A percentile compares a stretch with the other conserved stretches of the same genome.
phyloP scores from a whole-genome alignment of 2,888 invertebrate species.

The Metallyticus violacea region DNA sequence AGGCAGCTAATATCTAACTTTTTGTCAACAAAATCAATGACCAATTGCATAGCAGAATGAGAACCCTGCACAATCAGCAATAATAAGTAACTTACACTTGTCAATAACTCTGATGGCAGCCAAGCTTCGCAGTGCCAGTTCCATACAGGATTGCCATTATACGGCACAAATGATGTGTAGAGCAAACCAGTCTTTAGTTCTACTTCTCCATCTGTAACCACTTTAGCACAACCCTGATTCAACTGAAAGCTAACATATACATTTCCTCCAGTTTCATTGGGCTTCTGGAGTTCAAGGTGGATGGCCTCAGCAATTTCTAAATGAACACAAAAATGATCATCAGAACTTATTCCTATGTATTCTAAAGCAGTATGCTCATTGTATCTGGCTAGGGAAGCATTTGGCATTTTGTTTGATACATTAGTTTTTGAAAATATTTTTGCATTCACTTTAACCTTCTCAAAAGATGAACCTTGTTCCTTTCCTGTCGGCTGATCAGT shows the following conservation, averaged over 20 bases:
- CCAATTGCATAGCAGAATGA: no score
- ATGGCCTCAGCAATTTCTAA: constrained; percentile 57
- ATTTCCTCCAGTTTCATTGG: constrained; percentile 51
- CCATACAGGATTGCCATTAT: constrained; percentile 46
- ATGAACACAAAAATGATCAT: constrained; percentile 47
- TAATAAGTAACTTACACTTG: constrained; percentile 49
- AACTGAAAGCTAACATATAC: constrained; percentile 60
- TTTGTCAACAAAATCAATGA: no score
- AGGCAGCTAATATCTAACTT: no score
- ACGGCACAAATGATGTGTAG: not conserved
- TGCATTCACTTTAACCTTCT: no score
- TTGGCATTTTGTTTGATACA: no score
- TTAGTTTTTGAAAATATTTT: no score
- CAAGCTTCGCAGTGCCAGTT: constrained; percentile 52
- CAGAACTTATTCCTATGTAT: not conserved
- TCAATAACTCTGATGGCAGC: constrained; percentile 51
- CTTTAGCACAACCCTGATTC: constrained; percentile 38
- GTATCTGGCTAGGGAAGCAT: no score
- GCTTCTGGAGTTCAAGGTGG: constrained; percentile 51
- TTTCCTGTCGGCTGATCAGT: not conserved
- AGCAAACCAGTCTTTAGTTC: not conserved
- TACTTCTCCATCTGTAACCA: constrained; percentile 4
- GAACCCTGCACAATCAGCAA: no score
- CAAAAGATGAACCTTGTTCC: no score
- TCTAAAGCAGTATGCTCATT: not conserved